Evolutionary conservation across 2,888 invertebrate genomes (phyloP).

Genomic region (Euzophera pinguis): DNA sequence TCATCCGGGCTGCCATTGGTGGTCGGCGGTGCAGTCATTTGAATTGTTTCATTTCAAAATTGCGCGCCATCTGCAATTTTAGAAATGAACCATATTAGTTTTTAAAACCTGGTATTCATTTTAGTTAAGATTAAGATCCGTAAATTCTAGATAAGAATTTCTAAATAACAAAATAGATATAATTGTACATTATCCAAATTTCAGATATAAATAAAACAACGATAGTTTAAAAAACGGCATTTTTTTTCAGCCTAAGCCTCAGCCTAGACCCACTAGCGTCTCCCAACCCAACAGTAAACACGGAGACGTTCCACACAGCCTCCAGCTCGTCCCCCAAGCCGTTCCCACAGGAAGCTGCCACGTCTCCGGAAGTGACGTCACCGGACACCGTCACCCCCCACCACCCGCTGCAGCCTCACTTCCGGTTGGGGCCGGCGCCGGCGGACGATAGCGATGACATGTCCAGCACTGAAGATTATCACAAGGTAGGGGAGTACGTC

Average conservation of each 20-base stretch:
- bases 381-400: slow-evolving; percentile 17
- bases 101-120: too few relatives aligned
- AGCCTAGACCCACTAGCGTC: slow-evolving; percentile 81
- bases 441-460: slow-evolving; percentile 79
- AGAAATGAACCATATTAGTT: too few relatives aligned
- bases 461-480: slow-evolving; percentile 81
- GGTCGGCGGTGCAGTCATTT: too few relatives aligned
- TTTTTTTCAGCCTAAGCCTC: slow-evolving; percentile 80
- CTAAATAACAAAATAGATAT: too few relatives aligned
- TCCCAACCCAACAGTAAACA: slow-evolving; percentile 61
- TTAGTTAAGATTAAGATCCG: too few relatives aligned
- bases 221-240: too few relatives aligned
- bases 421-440: slow-evolving; percentile 59
- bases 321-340: slow-evolving; percentile 72
- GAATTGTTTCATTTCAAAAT: too few relatives aligned
- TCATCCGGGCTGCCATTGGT: too few relatives aligned
- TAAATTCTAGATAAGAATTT: too few relatives aligned
- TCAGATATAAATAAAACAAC: too few relatives aligned
- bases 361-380: slow-evolving; percentile 21
- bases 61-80: too few relatives aligned
- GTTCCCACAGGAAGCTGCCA: slow-evolving; percentile 31
- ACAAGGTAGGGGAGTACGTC: slow-evolving; percentile 45
- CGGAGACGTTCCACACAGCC: slow-evolving; percentile 89
- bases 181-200: too few relatives aligned
- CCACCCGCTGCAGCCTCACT: slow-evolving; percentile 37